Percentiles rank a stretch among this genome's conserved stretches.
Conservation (phyloP, 2,888 invertebrate genomes). For the Coenonympha arcania region DNA sequence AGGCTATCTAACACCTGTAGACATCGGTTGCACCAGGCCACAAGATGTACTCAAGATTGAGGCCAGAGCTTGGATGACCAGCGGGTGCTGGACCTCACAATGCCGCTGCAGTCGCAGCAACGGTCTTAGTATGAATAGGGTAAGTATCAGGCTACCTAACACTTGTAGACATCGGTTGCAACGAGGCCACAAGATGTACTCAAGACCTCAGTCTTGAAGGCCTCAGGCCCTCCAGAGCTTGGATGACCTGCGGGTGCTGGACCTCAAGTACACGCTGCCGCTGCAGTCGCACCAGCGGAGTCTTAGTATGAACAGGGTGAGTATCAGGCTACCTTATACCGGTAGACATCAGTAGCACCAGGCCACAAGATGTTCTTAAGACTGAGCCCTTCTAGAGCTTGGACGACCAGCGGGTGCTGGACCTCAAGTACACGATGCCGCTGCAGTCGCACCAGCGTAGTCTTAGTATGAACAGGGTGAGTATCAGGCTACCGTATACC, state of each 20-base stretch:
- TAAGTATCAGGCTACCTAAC: constrained; percentile 31
- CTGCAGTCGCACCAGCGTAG: constrained; percentile 66
- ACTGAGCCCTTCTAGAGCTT: constrained; percentile 54
- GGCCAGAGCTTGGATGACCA: constrained; percentile 57
- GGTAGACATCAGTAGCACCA: too few species aligned
- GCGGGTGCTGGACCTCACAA: constrained; percentile 57
- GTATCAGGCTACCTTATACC: constrained; percentile 10
- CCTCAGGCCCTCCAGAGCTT: constrained; percentile 54
- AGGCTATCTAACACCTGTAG: not conserved
- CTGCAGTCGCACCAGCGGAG: constrained; percentile 66
- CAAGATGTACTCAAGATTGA: too few species aligned
- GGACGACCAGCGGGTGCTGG: constrained; percentile 60
- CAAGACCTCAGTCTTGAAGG: constrained; percentile 52
- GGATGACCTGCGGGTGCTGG: constrained; percentile 60
- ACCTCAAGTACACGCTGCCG: constrained; percentile 59
- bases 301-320: constrained; percentile 69
- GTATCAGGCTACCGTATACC: constrained; percentile 13
- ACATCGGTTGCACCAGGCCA: too few species aligned
- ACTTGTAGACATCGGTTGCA: too few species aligned
- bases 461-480: constrained; percentile 69
- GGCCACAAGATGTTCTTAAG: too few species aligned
- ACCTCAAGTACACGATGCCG: constrained; percentile 59
- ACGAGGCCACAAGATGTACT: too few species aligned
- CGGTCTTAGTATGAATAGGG: constrained; percentile 70
- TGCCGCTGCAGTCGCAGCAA: constrained; percentile 61